Base-by-base conservation (phyloP, 2,113 vertebrate genomes). In the Talpa occidentalis region DNA sequence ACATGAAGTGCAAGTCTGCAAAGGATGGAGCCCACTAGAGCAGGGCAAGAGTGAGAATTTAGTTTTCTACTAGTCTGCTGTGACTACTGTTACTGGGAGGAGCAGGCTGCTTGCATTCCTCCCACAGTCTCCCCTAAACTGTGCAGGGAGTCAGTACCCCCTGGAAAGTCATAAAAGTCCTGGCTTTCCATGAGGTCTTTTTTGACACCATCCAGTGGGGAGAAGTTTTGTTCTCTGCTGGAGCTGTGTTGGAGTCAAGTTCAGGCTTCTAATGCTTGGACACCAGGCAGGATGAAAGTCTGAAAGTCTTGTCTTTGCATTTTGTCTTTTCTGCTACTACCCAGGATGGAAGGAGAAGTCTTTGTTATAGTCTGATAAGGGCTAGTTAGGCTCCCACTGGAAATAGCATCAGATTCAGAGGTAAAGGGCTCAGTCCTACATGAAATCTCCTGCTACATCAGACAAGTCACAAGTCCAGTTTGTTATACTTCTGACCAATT, bases 281-380 rank as follows among this genome's bases (percentile, higher is more conserved):
- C 10, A 5, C 14, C 10, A 22, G 24, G 5, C 2, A 44, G 19
- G 12, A 6, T 22, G 7, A 56, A 22, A 56, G 21, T 56, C 54
- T 79, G 59, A 37, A 72, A 32, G 19, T 15, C 19, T n/a, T 32
- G 26, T 35, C 4, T 47, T 12, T 4, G 3, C 32, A 67, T 30
- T 19, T 9, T 0, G 37, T 78, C 32, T 44, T 70, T 14, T 52
- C 5, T 59, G 40, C n/a, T 1, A 42, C 21, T 24, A 73, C 21
- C 32, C 17, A 66, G 30, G 5, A 0, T 6, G 3, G 26, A 26
- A 21, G 12, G 2, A 8, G 14, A 72, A 32, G 4, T 3, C 3
- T 2, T 28, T 44, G 26, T 59, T 30, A 54, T 2, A 30, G 16
- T 67, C 52, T 8, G 32, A 5, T 37, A 74, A 69, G 49, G 30